A percentile compares a stretch with the other conserved stretches of the same genome.
phyloP scores from a whole-genome alignment of 2,797 vertebrate genomes.

The Pteronotus mesoamericanus region DNA sequence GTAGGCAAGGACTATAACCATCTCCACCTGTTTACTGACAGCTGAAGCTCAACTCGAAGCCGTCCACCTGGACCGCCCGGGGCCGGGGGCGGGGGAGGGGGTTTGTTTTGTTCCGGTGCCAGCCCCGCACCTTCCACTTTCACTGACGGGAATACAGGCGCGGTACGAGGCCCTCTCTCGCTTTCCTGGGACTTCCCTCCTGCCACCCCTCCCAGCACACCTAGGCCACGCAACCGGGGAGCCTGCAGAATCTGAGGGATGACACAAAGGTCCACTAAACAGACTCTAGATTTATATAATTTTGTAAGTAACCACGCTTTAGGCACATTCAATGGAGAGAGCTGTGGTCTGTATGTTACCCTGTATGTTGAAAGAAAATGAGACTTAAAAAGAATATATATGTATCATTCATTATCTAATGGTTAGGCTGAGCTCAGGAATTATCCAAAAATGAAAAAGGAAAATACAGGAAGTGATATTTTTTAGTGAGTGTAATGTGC shows the following conservation, averaged over 20 bases:
- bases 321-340: constrained; percentile 25
- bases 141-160: constrained; percentile 44
- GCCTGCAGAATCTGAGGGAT: background rate
- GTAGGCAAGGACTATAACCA: constrained; percentile 13
- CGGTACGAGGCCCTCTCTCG: constrained; percentile 60
- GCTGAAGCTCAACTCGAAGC: constrained; percentile 60
- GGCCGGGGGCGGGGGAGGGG: no score
- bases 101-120: constrained; percentile 52
- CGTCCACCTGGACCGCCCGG: constrained; percentile 45
- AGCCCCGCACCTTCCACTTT: constrained; percentile 63
- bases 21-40: constrained; percentile 21
- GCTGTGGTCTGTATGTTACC: constrained; percentile 40
- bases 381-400: background rate
- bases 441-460: constrained; percentile 54
- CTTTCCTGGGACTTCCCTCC: constrained; percentile 49
- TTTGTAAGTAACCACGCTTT: constrained; percentile 70
- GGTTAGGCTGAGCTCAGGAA: constrained; percentile 69
- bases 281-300: constrained; percentile 74
- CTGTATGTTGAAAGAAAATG: constrained; percentile 45
- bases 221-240: background rate
- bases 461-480: constrained; percentile 56
- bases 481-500: constrained; percentile 57
- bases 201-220: constrained; percentile 55
- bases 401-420: constrained; percentile 59
- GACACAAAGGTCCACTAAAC: constrained; percentile 22